phyloP scores from a whole-genome alignment of 1,140 invertebrate species.

The Cheumatopsyche charites region DNA sequence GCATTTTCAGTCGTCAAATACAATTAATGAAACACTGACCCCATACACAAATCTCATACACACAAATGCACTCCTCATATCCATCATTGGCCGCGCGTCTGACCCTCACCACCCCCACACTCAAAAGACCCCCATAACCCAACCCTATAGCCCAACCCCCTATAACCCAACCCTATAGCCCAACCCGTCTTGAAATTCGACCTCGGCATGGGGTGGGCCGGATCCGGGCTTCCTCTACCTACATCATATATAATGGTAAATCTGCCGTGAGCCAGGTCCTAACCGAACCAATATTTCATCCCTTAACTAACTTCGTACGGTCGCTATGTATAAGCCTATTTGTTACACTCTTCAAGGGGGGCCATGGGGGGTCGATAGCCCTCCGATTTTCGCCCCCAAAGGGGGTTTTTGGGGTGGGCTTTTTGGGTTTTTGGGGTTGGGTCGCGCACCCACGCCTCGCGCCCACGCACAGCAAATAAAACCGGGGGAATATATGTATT shows the following conservation, averaged over 20 bases:
- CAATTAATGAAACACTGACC: background rate
- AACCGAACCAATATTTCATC: conserved; percentile 50
- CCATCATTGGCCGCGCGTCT: background rate
- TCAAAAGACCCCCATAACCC: background rate
- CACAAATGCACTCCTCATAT: conserved; percentile 23
- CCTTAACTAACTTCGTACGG: conserved; percentile 49
- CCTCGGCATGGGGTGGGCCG: background rate
- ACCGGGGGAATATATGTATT: background rate
- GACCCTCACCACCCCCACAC: background rate
- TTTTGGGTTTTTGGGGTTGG: conserved; percentile 23
- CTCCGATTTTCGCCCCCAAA: background rate
- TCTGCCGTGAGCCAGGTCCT: conserved; percentile 49
- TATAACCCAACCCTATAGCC: background rate
- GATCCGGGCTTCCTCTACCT: conserved; percentile 36
- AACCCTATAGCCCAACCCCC: background rate
- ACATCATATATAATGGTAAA: conserved; percentile 50
- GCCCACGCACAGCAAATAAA: conserved; percentile 16
- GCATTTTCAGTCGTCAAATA: no score
- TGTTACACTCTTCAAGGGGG: conserved; percentile 45
- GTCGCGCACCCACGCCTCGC: background rate
- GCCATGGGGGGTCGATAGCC: conserved; percentile 25
- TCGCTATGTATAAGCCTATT: conserved; percentile 49
- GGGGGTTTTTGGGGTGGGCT: conserved; percentile 25
- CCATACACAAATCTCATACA: background rate
- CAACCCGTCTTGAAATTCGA: background rate